Conservation (phyloP, 2,888 invertebrate species). For the Timandra comae region DNA sequence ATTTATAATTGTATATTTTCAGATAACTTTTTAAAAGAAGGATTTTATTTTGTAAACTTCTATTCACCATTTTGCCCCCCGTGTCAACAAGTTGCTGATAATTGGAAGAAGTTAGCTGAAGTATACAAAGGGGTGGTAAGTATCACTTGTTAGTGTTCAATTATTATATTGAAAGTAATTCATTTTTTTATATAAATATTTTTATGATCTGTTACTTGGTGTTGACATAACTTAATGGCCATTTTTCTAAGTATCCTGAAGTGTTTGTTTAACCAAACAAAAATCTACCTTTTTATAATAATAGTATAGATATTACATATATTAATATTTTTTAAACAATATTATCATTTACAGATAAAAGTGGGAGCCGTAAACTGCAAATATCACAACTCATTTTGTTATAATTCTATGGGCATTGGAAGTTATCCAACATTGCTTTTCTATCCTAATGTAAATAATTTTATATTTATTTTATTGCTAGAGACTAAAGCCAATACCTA, state of each 20-base stretch:
- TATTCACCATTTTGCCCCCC: conserved; percentile 92
- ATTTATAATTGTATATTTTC: too few relatives aligned
- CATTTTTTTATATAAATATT: too few relatives aligned
- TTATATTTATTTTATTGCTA: conserved; percentile 6
- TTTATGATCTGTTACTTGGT: too few relatives aligned
- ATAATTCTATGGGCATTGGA: conserved; percentile 80
- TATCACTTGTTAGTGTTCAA: conserved; percentile 9
- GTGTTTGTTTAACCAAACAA: too few relatives aligned
- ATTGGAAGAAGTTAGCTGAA: conserved; percentile 87
- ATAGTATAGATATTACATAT: conserved; percentile 2
- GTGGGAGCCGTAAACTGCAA: conserved; percentile 93
- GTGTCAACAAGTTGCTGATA: conserved; percentile 88
- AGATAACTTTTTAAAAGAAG: conserved; percentile 77
- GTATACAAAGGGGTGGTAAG: conserved; percentile 86
- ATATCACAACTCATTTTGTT: conserved; percentile 88
- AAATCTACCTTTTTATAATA: too few relatives aligned
- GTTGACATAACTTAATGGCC: too few relatives aligned
- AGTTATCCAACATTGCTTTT: conserved; percentile 87
- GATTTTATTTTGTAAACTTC: conserved; percentile 91
- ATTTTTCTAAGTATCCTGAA: too few relatives aligned
- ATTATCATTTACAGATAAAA: conserved; percentile 75
- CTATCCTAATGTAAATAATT: conserved; percentile 71
- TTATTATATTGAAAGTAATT: too few relatives aligned
- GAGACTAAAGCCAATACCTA: not conserved
- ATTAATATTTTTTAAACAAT: too few relatives aligned